Percentiles rank a stretch among this genome's conserved stretches.
These are phyloP conservation scores for Sialis lutaria DNA, from an alignment of 2,888 invertebrate genomes.

Conservation along the genomic window DNA sequence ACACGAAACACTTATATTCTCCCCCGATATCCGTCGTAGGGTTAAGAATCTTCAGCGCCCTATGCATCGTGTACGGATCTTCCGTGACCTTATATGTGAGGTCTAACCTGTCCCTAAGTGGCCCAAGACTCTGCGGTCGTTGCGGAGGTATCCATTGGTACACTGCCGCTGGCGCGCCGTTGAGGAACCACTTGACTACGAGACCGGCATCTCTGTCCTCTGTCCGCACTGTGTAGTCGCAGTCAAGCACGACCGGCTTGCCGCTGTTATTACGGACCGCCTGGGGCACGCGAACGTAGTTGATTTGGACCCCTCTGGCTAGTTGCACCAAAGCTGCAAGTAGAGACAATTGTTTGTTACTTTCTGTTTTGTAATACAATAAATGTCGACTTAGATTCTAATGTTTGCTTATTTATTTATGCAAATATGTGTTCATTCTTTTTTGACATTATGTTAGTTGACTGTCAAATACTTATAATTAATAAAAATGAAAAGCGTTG, in stretches of 20 bases:
- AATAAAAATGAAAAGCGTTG: no score
- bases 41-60: constrained; percentile 48
- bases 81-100: constrained; percentile 43
- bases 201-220: constrained; percentile 38
- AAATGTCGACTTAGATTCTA: no score
- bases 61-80: constrained; percentile 47
- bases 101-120: constrained; percentile 37
- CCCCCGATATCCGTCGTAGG: constrained; percentile 54
- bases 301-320: constrained; percentile 19
- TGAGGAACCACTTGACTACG: constrained; percentile 61
- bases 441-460: no score
- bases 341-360: no score
- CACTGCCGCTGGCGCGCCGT: constrained; percentile 44
- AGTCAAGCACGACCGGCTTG: constrained; percentile 43
- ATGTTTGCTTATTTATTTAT: no score
- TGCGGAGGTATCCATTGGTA: constrained; percentile 67
- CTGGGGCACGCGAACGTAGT: constrained; percentile 23
- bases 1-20: constrained; percentile 54
- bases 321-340: no score
- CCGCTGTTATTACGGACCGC: constrained; percentile 23
- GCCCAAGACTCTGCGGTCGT: constrained; percentile 46
- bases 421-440: no score
- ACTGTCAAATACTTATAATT: no score
- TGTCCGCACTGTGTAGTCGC: constrained; percentile 44
- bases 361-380: no score